Base-by-base conservation (phyloP, 2,797 vertebrate genomes). In the Enteromius thamalakanensis region DNA sequence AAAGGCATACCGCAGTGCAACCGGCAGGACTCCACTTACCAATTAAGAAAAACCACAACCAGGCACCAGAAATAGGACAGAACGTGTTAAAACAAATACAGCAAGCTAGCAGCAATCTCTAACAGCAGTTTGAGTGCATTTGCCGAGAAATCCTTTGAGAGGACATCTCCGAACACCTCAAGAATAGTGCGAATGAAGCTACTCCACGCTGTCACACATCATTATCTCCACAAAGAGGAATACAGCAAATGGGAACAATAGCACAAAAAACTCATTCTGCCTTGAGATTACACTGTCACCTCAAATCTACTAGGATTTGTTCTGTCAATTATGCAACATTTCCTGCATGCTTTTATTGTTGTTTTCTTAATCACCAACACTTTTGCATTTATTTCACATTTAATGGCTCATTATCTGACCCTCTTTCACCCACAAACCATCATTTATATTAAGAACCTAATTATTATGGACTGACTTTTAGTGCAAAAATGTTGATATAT, bases 211-310 rank as follows among this genome's bases (percentile, higher is more conserved):
- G 79, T 83, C 62, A 79, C 79, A 84, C 78, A 83, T 65, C 79
- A 84, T 79, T 84, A 79, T 85, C 78, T 84, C 62, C 80, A 42
- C 75, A 71, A 82, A 84, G 37, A 77, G 51, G 47, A 74, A 78
- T 68, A 64, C 69, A 64, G 76, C 70, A 76, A 83, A 84, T 10
- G 70, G 45, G 21, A 79, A 78, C 84, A 84, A 79, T 81, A 80
- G 67, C 58, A 80, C 74, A 64, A 68, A 55, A 80, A 78, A 76
- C 71, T 81, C 68, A 71, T 84, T 84, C 53, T 42, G 70, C 70
- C 62, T 62, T 65, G 45, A 82, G 80, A 81, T 74, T 76, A 76
- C 34, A 76, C 67, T 78, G 71, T 71, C 69, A 29, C 67, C 78
- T 78, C 60, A 51, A 80, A 83, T 87, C 47, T 60, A 11, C 47